Conservation (phyloP, 2,113 vertebrate genomes). For the Benthochromis sp. region DNA sequence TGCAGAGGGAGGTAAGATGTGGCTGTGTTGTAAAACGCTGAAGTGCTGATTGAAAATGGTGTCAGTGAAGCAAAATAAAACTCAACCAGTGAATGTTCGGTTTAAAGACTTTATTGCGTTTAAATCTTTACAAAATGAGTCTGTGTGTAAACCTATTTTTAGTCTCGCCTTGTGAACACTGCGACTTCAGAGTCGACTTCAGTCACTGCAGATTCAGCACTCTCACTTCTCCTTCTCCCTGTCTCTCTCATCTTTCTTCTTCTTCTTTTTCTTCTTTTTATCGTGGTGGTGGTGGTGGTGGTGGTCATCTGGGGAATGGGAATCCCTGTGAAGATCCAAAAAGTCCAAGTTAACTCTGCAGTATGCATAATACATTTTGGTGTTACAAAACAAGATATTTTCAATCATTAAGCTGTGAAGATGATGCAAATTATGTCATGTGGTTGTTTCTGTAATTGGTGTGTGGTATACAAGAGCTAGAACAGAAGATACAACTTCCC, state of each 20-base stretch:
- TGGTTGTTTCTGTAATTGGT: background rate
- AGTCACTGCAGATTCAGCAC: background rate
- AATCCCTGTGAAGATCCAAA: constrained; percentile 66
- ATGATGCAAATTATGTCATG: background rate
- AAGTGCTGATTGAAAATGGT: background rate
- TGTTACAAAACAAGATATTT: background rate
- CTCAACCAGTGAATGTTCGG: background rate
- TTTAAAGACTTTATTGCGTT: constrained; percentile 1
- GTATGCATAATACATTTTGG: background rate
- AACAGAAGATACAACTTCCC: background rate
- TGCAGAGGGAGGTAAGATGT: background rate
- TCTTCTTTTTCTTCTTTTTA: constrained; percentile 75
- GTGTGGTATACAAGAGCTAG: background rate
- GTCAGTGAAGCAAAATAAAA: background rate
- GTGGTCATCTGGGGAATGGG: constrained; percentile 71
- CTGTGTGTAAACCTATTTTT: background rate
- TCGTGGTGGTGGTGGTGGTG: constrained; percentile 66
- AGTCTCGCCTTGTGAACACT: background rate
- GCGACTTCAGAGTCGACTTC: background rate
- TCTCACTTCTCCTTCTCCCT: constrained; percentile 34
- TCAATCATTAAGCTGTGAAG: background rate
- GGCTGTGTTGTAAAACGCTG: background rate
- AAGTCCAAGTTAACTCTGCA: background rate
- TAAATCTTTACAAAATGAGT: background rate
- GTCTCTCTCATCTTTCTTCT: constrained; percentile 54